Evolutionary conservation across 2,113 vertebrate genomes (phyloP), one percentile per base, ranked within the genome.

Genomic region (Siniperca knerii): DNA sequence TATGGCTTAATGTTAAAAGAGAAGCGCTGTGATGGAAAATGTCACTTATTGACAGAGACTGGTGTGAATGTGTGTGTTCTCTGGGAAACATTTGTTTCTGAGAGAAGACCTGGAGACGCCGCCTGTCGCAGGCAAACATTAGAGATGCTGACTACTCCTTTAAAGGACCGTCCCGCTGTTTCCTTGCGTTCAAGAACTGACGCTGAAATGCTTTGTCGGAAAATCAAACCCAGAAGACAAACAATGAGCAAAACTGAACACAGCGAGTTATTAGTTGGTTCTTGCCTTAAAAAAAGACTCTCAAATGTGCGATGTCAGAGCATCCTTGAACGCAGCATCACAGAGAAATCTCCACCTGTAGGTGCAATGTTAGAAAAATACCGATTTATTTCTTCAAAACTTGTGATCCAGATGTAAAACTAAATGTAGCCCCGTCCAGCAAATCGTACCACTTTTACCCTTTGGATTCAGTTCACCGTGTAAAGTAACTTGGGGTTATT

Each of bases 31-130:
- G 85, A 88, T 66, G 69, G 77, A 75, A 87, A 88, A 76, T 84
- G 84, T 91, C 79, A 71, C 46, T 66, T 82, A 89, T 83, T 82
- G 87, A 87, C 84, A 88, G 72, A 82, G 88, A 75, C 37, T 0
- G 18, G 15, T 57, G 83, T 15, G 74, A 37, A 62, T 16, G 81
- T 65, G 78, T 78, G 75, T 52, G 72, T 65, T 77, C 74, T 50
- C 46, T 0, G 16, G 74, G 23, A 79, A 83, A 69, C 54, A 52
- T 80, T 79, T 83, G 77, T 61, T 86, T 66, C 74, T 69, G 60
- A 46, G 61, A 54, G n/a, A 42, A 68, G 42, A 42, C 62, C 21
- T 23, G 20, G 65, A 67, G 75, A 48, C 54, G 25, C 64, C 5
- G n/a, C 6, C 79, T 72, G 66, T 85, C 57, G 68, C 68, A 35